Percentiles rank a stretch among this genome's conserved stretches.
phyloP scores from a whole-genome alignment of 1,140 invertebrate species.

The Hycleus cichorii region DNA sequence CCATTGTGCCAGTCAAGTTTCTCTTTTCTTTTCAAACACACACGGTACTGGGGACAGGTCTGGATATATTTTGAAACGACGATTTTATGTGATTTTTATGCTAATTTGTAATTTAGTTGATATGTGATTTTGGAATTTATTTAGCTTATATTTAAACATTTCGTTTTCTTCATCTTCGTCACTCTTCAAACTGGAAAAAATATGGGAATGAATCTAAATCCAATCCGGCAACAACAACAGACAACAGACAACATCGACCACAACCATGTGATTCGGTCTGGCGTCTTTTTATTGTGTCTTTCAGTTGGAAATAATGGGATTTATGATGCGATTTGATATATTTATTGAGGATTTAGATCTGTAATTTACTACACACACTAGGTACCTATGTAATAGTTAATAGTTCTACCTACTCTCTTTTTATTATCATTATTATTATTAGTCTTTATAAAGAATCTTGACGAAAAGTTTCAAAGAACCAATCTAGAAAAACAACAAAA shows the following conservation, averaged over 20 bases:
- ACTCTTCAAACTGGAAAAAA: background rate
- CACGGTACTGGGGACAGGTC: conserved; percentile 14
- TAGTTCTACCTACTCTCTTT: too few species aligned
- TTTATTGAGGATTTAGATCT: conserved; percentile 31
- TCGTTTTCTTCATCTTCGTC: conserved; percentile 10
- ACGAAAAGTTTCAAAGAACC: too few species aligned
- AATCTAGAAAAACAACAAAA: too few species aligned
- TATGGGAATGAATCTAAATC: too few species aligned
- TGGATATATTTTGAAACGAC: conserved; percentile 13
- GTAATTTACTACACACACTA: conserved; percentile 27
- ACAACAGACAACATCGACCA: too few species aligned
- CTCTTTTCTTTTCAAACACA: conserved; percentile 4
- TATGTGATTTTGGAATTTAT: conserved; percentile 35
- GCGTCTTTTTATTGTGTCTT: conserved; percentile 26
- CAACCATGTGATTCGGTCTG: conserved; percentile 5
- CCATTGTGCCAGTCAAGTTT: conserved; percentile 31
- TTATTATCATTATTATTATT: too few species aligned
- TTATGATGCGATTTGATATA: conserved; percentile 33
- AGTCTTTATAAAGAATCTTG: too few species aligned
- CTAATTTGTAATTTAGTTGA: conserved; percentile 34
- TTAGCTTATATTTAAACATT: background rate
- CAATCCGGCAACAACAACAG: too few species aligned
- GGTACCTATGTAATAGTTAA: too few species aligned
- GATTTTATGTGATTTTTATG: conserved; percentile 33
- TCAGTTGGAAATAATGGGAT: conserved; percentile 26